Base-by-base conservation (phyloP, 2,113 vertebrate genomes). In the Corythaeola cristata region DNA sequence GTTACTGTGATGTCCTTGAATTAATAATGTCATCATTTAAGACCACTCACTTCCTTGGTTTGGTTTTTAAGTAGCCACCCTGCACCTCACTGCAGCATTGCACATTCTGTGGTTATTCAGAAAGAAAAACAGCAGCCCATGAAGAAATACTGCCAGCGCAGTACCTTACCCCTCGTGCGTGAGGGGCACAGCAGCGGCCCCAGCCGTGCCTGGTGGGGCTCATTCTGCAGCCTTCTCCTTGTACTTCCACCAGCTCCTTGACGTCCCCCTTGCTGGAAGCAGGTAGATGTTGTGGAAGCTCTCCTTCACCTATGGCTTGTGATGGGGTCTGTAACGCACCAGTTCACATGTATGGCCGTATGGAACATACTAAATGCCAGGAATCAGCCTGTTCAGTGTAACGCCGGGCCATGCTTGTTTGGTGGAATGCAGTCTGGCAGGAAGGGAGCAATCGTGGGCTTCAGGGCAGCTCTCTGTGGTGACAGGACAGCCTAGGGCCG, bases 191-290 rank as follows among this genome's bases (percentile, higher is more conserved):
- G 47, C 44, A 59, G 5, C 4, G 39, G 58, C 58, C 49, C 32
- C 53, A 10, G 58, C 67, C 27, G 28, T 0, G 0, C 4, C 0
- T 19, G 37, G 0, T 11, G 50, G 32, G 37, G 35, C 60, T 88
- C 32, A 5, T 35, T 27, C 66, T 63, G 45, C 44, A 26, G 0
- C n/a, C 30, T 60, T n/a, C 26, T 23, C 74, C 71, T 45, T 23
- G 26, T 2, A 4, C 22, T 37, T 16, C n/a, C 14, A 28, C 41
- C 32, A 44, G 19, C 47, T 53, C 21, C 56, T 30, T 12, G 6
- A 3, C 44, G 0, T 7, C 3, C 30, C 49, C 24, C 32, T 14
- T 16, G 35, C 9, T 50, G 30, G 52, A 15, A 71, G 50, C 39
- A 41, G 56, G 33, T 3, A 5, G 47, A 17, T 45, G 64, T n/a